Base-by-base conservation (phyloP, 2,888 invertebrate species). In the Agriopis aurantiaria region DNA sequence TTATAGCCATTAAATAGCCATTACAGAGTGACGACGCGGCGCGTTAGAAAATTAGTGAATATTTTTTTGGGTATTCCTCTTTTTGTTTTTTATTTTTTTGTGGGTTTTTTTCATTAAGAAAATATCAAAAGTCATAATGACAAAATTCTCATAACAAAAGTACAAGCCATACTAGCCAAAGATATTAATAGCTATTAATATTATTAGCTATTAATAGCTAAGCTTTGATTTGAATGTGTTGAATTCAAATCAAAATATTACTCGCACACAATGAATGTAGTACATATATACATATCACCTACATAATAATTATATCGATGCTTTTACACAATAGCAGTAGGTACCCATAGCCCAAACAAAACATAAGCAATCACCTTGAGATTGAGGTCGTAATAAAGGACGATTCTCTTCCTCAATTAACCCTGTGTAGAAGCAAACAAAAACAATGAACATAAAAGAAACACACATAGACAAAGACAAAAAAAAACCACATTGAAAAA, bases 351-450 rank as follows among this genome's bases (percentile, higher is more conserved):
- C 49, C 33, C 45, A 48, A 9, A 33, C 49, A 23, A 46, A 59
- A 40, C 48, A 17, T 48, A 43, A 10, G 53, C 14, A 80, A 75
- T 89, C 88, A 91, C 91, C 92, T 91, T 88, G 87, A 73, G 86
- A 82, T 63, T 85, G 73, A 73, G 84, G 74, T 48, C 69, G 56
- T 8, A 62, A 41, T 0, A 58, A n/a, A 52, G 65, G 62, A 41
- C 61, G 69, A 58, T 52, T 23, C 3, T 62, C 65, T 12, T 69
- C 56, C 9, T 69, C 56, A 78, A 84, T 76, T 75, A 85, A 84
- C 80, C 85, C 91, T 91, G 86, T 70, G 78, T 80, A 76, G 77
- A 75, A 77, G 72, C 74, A 81, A 75, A 78, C 65, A 77, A 75
- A 74, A 53, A 73, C 69, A 71, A 72, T 78, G 72, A 67, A 76